A percentile compares a stretch with the other conserved stretches of the same genome.
phyloP scores from a whole-genome alignment of 2,113 vertebrate genomes.

The Oenanthe melanoleuca region DNA sequence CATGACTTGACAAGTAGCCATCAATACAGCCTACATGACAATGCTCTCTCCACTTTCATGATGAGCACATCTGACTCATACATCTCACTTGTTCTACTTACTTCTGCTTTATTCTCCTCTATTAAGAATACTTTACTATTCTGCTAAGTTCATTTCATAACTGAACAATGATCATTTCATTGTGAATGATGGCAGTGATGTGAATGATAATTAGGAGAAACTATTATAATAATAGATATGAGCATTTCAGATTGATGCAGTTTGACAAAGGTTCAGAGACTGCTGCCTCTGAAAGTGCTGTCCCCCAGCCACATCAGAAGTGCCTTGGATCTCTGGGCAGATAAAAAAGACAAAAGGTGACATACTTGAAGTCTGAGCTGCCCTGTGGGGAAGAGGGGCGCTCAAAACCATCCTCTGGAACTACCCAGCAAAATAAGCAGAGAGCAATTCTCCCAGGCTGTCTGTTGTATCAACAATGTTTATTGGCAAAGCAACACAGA shows the following conservation, averaged over 20 bases:
- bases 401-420: neutral
- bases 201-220: neutral
- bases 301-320: neutral
- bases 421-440: neutral
- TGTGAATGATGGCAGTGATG: neutral
- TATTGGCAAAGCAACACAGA: too few relatives aligned
- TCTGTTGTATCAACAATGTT: neutral
- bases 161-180: neutral
- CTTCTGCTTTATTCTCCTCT: neutral
- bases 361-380: neutral
- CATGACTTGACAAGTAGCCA: neutral
- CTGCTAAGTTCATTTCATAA: neutral
- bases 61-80: neutral
- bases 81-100: neutral
- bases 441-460: too few relatives aligned
- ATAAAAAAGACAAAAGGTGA: neutral
- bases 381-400: neutral
- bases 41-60: neutral
- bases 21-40: neutral
- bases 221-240: fast-evolving
- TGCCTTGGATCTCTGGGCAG: neutral
- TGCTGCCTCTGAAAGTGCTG: fast-evolving
- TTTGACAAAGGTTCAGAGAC: neutral
- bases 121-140: neutral
- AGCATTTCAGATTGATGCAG: neutral